Evolutionary conservation across 2,888 invertebrate genomes (phyloP).

Genomic region (Idaea straminata): DNA sequence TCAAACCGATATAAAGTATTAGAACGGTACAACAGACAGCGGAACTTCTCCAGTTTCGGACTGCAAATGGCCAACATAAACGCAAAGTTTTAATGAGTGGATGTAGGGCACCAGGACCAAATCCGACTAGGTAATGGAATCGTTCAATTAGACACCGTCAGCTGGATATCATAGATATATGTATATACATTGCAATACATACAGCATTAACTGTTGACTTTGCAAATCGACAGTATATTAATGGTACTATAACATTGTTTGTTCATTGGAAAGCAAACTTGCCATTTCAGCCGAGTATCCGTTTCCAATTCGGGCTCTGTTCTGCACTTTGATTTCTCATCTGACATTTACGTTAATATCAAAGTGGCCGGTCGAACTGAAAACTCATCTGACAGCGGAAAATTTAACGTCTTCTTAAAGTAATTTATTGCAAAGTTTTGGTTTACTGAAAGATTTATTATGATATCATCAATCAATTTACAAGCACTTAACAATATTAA

Average conservation of each 20-base stretch:
- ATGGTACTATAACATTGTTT: neutral
- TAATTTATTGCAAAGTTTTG: neutral
- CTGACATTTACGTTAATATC: neutral
- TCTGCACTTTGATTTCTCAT: neutral
- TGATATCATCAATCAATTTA: neutral
- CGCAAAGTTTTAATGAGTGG: slow-evolving; percentile 1
- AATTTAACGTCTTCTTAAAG: slow-evolving; percentile 1
- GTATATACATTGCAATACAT: neutral
- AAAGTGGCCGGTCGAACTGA: neutral
- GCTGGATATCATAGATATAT: neutral
- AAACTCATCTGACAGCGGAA: neutral
- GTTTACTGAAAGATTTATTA: neutral
- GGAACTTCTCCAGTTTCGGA: neutral
- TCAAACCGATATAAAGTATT: neutral
- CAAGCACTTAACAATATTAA: neutral
- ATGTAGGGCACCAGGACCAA: neutral
- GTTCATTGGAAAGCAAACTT: neutral
- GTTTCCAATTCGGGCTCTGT: neutral
- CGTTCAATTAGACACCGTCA: neutral
- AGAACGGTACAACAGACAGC: neutral
- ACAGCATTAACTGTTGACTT: neutral
- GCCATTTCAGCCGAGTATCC: neutral
- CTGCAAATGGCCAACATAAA: neutral
- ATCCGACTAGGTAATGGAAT: neutral
- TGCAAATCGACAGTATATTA: neutral